Evolutionary conservation across 2,113 vertebrate species (phyloP).

Genomic region (Cyphomyrus discorhynchus): DNA sequence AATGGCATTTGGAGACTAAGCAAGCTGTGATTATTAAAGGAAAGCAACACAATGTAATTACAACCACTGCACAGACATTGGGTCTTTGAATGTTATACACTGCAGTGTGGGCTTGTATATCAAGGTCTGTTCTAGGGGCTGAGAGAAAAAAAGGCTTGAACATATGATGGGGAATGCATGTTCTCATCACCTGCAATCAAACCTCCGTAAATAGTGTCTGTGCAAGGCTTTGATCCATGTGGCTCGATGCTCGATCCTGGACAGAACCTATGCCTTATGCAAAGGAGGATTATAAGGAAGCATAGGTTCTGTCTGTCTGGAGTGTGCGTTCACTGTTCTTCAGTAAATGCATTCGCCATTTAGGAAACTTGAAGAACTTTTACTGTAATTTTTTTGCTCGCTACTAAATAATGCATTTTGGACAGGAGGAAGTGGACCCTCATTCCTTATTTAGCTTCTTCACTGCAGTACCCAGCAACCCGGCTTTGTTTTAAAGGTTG

Average conservation of each 20-base stretch:
- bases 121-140: not conserved
- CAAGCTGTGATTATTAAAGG: not conserved
- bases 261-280: not conserved
- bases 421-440: constrained; percentile 11
- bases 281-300: not conserved
- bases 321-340: constrained; percentile 37
- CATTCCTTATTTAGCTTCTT: not conserved
- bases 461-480: not conserved
- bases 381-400: constrained; percentile 39
- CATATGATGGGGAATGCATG: not conserved
- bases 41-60: not conserved
- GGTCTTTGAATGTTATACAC: not conserved
- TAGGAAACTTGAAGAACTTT: constrained; percentile 35
- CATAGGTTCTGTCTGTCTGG: not conserved
- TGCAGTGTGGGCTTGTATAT: not conserved
- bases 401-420: constrained; percentile 33
- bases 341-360: constrained; percentile 39
- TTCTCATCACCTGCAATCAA: not conserved
- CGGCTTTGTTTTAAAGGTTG: not conserved
- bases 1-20: not conserved
- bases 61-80: not conserved
- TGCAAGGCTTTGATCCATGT: not conserved
- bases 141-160: not conserved
- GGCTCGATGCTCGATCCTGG: not conserved
- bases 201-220: not conserved